These are phyloP conservation scores for Cydia amplana DNA, from an alignment of 1,140 invertebrate genomes.

Conservation along the genomic window DNA sequence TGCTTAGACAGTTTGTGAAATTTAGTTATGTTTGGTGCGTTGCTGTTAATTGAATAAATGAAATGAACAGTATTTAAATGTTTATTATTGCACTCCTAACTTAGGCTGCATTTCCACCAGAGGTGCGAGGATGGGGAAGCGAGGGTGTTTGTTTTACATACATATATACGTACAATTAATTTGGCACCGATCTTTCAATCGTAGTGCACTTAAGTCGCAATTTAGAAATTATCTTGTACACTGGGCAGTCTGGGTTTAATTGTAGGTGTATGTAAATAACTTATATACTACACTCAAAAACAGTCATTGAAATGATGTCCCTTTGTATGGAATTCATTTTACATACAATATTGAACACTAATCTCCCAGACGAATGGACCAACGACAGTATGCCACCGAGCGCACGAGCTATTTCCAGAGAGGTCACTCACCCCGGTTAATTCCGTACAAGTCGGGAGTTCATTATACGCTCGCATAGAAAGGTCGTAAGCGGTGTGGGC, in stretches of 20 bases:
- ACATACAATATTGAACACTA: neutral
- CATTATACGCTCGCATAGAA: neutral
- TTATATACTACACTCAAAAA: too few relatives aligned
- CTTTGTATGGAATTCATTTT: too few relatives aligned
- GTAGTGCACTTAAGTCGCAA: too few relatives aligned
- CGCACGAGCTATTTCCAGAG: neutral
- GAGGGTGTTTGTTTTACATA: too few relatives aligned
- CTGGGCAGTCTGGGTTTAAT: too few relatives aligned
- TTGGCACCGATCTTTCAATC: too few relatives aligned
- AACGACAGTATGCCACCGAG: constrained; percentile 1
- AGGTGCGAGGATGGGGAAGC: too few relatives aligned
- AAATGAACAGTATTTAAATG: constrained; percentile 27
- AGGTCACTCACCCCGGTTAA: neutral
- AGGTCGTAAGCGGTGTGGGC: neutral
- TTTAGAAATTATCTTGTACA: too few relatives aligned
- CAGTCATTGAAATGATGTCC: too few relatives aligned
- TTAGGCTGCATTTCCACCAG: too few relatives aligned
- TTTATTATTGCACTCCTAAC: neutral
- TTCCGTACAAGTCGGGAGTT: constrained; percentile 1
- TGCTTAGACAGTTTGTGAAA: constrained; percentile 3
- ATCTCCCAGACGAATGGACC: neutral
- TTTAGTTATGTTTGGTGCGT: constrained; percentile 20
- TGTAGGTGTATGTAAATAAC: too few relatives aligned
- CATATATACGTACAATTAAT: too few relatives aligned
- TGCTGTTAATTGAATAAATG: constrained; percentile 37